Evolutionary conservation across 30 jellyfish, hydroid and myxozoan species (phyloP), one percentile per base, ranked within the genome.

Genomic region (Pelagia noctiluca): DNA sequence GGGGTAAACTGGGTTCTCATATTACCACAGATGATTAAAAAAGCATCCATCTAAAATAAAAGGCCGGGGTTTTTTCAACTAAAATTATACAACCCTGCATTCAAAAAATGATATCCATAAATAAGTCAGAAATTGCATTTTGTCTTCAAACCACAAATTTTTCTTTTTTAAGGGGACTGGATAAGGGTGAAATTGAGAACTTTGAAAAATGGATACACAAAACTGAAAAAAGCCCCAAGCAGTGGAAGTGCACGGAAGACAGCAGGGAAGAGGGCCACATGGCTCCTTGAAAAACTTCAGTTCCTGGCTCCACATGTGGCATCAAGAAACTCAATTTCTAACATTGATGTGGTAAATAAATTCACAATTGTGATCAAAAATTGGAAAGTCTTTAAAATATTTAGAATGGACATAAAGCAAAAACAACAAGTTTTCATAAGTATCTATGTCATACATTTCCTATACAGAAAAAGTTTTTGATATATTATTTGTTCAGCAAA

Each of bases 271-370:
- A 3, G 71, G 52, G 49, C 69, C 26, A 2, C 84, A 22, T 72
- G 73, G 84, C 29, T 72, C 50, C 69, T 72, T 3, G 84, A 72
- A 5, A 72, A 38, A 35, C 46, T 35, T 25, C 76, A 72, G 19
- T 72, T 72, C 67, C 49, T 72, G 62, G 84, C 84, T 42, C 84
- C 84, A 72, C 74, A 72, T 72, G 73, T 72, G 47, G 84, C 84
- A 42, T 28, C 38, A 46, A 35, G 84, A 42, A 72, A 7, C 24
- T 72, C 84, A 2, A 72, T 42, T 46, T 72, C 84, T 23, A 72
- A 72, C 67, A 42, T 72, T 19, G 75, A 72, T 46, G 75, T 19
- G 12, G 68, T 52, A 19, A 42, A 50, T 46, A 72, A 33, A 30
- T 69, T 42, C 72, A 33, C 26, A 69, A 69, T 69, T 10, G 63